A percentile compares a stretch with the other conserved stretches of the same genome.
Evolutionary conservation across 2,113 vertebrate genomes (phyloP).

Genomic region (Syrrhaptes paradoxus): DNA sequence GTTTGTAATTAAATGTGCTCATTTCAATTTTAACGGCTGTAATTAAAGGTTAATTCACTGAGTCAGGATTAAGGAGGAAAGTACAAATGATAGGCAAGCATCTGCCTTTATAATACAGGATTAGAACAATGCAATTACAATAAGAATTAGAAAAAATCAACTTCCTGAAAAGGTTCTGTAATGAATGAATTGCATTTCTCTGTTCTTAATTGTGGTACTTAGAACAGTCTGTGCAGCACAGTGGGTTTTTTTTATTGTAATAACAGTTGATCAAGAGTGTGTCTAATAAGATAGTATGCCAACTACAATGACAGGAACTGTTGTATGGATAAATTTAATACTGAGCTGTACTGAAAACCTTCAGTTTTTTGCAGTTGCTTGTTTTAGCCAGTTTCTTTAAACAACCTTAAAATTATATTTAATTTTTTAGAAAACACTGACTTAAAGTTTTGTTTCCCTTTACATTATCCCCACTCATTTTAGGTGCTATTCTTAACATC

Average conservation of each 20-base stretch:
- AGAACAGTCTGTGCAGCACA: conserved; percentile 15
- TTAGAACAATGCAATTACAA: conserved; percentile 95
- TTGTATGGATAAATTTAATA: conserved; percentile 1
- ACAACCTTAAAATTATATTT: background rate
- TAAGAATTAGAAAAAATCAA: conserved; percentile 84
- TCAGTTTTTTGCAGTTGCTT: background rate
- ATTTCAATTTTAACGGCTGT: conserved; percentile 92
- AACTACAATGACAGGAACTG: conserved; percentile 3
- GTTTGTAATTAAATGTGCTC: too few species aligned
- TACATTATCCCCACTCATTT: background rate
- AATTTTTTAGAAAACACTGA: background rate
- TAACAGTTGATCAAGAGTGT: conserved; percentile 26
- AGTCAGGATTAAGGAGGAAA: conserved; percentile 96
- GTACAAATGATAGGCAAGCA: conserved; percentile 95
- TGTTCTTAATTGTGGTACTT: conserved; percentile 67
- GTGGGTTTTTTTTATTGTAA: background rate
- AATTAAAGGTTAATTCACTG: conserved; percentile 99
- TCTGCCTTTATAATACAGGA: conserved; percentile 91
- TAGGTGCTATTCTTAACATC: background rate
- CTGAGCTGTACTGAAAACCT: background rate
- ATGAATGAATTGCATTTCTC: conserved; percentile 71
- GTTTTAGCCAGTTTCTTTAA: background rate
- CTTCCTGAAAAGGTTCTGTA: conserved; percentile 73
- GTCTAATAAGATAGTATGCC: conserved; percentile 18
- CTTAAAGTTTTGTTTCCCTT: background rate